Evolutionary conservation across 2,888 invertebrate genomes (phyloP).

Genomic region (Quadriops clusia): DNA sequence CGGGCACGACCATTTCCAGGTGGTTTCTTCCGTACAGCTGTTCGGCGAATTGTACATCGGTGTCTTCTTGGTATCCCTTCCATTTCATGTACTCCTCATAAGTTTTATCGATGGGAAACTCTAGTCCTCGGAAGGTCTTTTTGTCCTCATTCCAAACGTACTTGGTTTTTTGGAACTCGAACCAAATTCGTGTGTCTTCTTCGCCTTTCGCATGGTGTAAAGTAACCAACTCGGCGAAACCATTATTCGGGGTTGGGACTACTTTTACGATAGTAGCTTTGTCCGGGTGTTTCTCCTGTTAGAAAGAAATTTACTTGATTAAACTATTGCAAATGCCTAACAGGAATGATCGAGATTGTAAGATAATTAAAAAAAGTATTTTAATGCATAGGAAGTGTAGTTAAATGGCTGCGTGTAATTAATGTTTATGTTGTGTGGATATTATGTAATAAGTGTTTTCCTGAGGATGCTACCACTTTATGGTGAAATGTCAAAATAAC

Average conservation of each 20-base stretch:
- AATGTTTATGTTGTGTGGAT: no score
- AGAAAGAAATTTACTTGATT: no score
- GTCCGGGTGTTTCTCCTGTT: conserved; percentile 60
- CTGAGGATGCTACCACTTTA: no score
- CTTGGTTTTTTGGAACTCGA: conserved; percentile 95
- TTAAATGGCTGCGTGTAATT: no score
- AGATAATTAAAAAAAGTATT: no score
- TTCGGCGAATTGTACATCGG: conserved; percentile 61
- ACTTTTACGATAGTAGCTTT: conserved; percentile 83
- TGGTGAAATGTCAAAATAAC: no score
- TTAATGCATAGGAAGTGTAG: no score
- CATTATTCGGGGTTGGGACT: conserved; percentile 93
- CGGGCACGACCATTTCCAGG: conserved; percentile 83
- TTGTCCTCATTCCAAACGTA: conserved; percentile 82
- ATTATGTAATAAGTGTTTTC: no score
- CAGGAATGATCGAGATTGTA: no score
- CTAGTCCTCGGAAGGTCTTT: conserved; percentile 66
- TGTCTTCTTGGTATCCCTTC: conserved; percentile 80
- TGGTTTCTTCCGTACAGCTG: conserved; percentile 82
- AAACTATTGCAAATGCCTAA: no score
- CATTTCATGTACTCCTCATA: conserved; percentile 66
- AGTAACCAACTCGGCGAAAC: conserved; percentile 84
- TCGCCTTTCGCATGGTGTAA: conserved; percentile 56
- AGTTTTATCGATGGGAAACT: conserved; percentile 69
- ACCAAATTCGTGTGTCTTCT: conserved; percentile 57